These are phyloP conservation scores for Anolis apletophallus DNA, from an alignment of 2,797 vertebrate species.

Conservation along the genomic window DNA sequence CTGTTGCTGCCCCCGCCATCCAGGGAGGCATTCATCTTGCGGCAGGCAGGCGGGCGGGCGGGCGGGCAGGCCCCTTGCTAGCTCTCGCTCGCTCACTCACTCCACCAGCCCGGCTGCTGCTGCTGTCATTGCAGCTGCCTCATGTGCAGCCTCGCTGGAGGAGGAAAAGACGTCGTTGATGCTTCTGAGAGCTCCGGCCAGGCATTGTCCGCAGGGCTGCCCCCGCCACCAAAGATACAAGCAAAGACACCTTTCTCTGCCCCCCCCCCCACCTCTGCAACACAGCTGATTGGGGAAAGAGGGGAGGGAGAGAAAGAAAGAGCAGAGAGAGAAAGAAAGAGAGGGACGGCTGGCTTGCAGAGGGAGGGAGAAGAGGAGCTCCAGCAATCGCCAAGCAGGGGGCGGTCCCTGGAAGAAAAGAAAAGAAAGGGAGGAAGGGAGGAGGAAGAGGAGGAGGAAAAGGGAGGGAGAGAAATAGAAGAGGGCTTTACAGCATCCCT, in stretches of 20 bases:
- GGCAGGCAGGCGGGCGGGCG: conserved; percentile 73
- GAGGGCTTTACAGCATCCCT: conserved; percentile 75
- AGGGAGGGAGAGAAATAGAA: conserved; percentile 25
- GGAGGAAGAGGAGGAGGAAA: conserved; percentile 53
- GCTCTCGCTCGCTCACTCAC: conserved; percentile 63
- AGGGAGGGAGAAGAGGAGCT: conserved; percentile 62
- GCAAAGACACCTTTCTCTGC: conserved; percentile 45
- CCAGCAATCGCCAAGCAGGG: conserved; percentile 69
- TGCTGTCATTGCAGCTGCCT: conserved; percentile 76
- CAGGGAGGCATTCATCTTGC: conserved; percentile 93
- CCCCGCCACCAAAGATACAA: not conserved
- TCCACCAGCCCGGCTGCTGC: conserved; percentile 74
- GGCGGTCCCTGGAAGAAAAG: conserved; percentile 75
- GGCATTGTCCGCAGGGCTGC: conserved; percentile 52
- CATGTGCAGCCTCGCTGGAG: conserved; percentile 25
- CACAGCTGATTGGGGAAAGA: too few relatives aligned
- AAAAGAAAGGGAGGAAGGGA: conserved; percentile 63
- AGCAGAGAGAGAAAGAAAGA: not conserved
- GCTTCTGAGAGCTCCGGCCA: conserved; percentile 32
- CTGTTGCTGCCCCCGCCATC: conserved; percentile 87
- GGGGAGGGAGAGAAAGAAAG: too few relatives aligned
- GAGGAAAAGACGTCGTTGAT: not conserved
- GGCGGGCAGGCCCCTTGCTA: too few relatives aligned
- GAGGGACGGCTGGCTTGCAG: conserved; percentile 24
- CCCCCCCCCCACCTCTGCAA: not conserved